Evolutionary conservation across 23 tunicate genomes (phyloP).

Genomic region (Oikopleura dioica): DNA sequence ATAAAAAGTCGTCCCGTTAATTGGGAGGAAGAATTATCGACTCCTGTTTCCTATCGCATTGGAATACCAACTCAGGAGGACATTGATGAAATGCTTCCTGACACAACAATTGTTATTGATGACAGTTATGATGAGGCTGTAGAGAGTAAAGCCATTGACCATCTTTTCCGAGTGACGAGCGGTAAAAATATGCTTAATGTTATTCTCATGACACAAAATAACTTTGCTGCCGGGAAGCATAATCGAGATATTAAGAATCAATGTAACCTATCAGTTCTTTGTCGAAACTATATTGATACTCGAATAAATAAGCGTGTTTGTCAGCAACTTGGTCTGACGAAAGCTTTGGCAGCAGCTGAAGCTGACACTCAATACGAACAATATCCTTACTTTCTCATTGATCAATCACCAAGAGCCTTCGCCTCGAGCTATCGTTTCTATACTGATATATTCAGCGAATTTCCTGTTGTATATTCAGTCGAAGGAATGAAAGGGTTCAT

Average conservation of each 20-base stretch:
- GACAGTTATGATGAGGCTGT: conserved; percentile 9
- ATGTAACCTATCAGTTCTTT: not conserved
- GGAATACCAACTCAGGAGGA: not conserved
- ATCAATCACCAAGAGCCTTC: not conserved
- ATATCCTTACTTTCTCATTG: conserved; percentile 1
- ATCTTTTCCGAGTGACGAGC: not conserved
- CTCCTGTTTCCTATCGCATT: not conserved
- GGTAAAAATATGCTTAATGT: not conserved
- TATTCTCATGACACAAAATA: conserved; percentile 7
- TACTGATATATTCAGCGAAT: not conserved
- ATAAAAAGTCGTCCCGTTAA: not conserved
- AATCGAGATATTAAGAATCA: not conserved
- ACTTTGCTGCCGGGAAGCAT: not conserved
- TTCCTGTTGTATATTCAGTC: not conserved
- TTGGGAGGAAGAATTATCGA: not conserved
- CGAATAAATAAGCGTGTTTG: not conserved
- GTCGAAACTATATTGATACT: not conserved
- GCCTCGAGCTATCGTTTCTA: not conserved
- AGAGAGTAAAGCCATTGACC: not conserved
- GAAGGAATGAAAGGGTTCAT: conserved; percentile 1
- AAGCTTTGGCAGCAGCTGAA: not conserved
- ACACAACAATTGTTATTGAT: conserved; percentile 8
- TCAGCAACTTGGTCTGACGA: not conserved
- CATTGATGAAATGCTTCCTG: no score
- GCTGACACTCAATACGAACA: not conserved